Conservation (phyloP, 1,140 invertebrate genomes). For the Eufriesea mexicana region DNA sequence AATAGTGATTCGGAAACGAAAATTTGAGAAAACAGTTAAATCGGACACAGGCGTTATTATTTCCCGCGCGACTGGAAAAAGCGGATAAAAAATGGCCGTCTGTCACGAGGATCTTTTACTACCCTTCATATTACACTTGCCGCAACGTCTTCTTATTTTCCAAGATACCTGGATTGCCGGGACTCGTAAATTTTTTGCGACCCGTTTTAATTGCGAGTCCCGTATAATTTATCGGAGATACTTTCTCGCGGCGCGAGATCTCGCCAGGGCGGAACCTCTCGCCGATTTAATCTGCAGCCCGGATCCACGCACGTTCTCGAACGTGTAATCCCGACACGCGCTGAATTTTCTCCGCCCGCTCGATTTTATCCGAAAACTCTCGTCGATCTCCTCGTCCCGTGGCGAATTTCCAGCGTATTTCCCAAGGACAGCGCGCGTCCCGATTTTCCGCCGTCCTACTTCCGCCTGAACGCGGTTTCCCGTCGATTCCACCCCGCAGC, state of each 20-base stretch:
- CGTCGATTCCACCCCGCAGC: conserved; percentile 3
- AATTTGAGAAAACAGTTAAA: no score
- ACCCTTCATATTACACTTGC: not conserved
- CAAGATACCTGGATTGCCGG: not conserved
- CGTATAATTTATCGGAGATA: not conserved
- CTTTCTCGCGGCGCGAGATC: not conserved
- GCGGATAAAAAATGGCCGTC: no score
- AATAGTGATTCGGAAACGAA: no score
- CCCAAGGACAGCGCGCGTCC: not conserved
- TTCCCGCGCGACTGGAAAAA: no score
- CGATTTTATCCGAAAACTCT: not conserved
- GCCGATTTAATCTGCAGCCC: not conserved
- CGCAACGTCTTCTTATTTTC: not conserved
- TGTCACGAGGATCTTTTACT: no score
- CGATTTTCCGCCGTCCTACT: conserved; percentile 16
- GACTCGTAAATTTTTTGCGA: not conserved
- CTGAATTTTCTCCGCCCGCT: not conserved
- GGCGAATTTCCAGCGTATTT: not conserved
- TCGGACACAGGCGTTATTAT: no score
- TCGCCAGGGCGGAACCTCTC: not conserved
- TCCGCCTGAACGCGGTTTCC: not conserved
- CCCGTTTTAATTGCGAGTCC: not conserved
- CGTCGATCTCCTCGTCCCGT: not conserved
- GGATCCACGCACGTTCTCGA: not conserved
- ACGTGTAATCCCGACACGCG: not conserved